phyloP scores from a whole-genome alignment of 2,888 invertebrate genomes.

The Cryptus viduatorius region DNA sequence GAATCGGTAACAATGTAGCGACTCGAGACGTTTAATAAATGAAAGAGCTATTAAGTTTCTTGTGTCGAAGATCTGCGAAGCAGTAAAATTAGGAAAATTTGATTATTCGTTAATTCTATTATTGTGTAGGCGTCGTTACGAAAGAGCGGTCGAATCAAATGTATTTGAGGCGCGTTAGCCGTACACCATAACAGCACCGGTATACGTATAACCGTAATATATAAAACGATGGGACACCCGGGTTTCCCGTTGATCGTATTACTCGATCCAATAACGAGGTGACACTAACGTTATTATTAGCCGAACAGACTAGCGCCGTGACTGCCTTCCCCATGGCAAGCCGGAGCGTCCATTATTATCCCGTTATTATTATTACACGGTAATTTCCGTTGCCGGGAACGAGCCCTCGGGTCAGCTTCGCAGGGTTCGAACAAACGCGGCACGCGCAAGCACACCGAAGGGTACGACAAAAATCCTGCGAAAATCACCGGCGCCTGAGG shows the following conservation, averaged over 20 bases:
- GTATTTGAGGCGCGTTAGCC: not conserved
- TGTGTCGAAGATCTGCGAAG: not conserved
- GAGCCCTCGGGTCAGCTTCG: slow-evolving; percentile 54
- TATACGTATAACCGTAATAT: slow-evolving; percentile 3
- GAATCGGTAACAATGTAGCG: not conserved
- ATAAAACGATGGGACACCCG: slow-evolving; percentile 11
- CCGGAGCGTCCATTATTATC: slow-evolving; percentile 67
- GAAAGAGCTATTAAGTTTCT: too few relatives aligned
- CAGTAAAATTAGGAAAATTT: not conserved
- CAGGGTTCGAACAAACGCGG: slow-evolving; percentile 42
- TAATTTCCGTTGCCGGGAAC: slow-evolving; percentile 64
- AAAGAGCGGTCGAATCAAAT: too few relatives aligned
- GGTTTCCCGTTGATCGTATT: slow-evolving; percentile 59
- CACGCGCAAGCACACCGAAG: slow-evolving; percentile 40
- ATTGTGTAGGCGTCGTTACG: too few relatives aligned
- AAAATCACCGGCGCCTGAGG: slow-evolving; percentile 28
- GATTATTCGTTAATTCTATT: not conserved
- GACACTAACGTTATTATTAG: slow-evolving; percentile 68
- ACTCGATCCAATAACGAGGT: slow-evolving; percentile 61
- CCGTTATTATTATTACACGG: slow-evolving; percentile 70
- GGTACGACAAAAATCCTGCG: slow-evolving; percentile 54
- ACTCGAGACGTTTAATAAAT: not conserved
- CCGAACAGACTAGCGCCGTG: slow-evolving; percentile 38
- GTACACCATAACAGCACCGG: not conserved
- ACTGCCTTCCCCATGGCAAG: slow-evolving; percentile 30